Evolutionary conservation across 1,140 invertebrate genomes (phyloP).

Genomic region (Wasmannia auropunctata): DNA sequence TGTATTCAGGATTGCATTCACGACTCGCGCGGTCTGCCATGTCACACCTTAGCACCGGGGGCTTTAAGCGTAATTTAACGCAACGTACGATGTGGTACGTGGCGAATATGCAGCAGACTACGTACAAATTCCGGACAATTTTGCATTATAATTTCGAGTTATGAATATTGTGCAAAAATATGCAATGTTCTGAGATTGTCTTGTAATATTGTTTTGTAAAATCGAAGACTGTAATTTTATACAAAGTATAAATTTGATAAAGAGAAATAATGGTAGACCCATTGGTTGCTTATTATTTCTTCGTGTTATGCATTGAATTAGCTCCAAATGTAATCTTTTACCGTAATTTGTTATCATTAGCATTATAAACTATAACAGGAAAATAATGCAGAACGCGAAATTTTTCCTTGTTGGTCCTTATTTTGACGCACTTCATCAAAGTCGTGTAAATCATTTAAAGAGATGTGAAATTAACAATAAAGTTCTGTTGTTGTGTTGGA

Average conservation of each 20-base stretch:
- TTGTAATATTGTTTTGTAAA: neutral
- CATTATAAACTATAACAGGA: neutral
- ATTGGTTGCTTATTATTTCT: neutral
- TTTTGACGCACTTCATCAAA: neutral
- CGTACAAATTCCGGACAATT: neutral
- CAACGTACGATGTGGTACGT: neutral
- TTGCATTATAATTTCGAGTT: slow-evolving; percentile 1
- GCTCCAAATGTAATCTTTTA: neutral
- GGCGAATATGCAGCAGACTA: neutral
- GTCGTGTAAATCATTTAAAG: neutral
- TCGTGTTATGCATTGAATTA: neutral
- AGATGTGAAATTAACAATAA: neutral
- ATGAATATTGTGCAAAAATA: neutral
- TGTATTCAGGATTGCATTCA: slow-evolving; percentile 29
- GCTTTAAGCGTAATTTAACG: slow-evolving; percentile 27
- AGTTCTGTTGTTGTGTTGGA: neutral
- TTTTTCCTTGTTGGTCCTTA: neutral
- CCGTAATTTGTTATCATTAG: neutral
- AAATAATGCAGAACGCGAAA: neutral
- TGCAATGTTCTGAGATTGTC: neutral
- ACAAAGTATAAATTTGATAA: neutral
- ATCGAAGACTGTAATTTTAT: neutral
- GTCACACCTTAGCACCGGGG: slow-evolving; percentile 22
- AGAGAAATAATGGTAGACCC: neutral
- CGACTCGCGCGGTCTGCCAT: slow-evolving; percentile 8